Evolutionary conservation across 2,113 vertebrate genomes (phyloP).

Genomic region (Onychostoma macrolepis): DNA sequence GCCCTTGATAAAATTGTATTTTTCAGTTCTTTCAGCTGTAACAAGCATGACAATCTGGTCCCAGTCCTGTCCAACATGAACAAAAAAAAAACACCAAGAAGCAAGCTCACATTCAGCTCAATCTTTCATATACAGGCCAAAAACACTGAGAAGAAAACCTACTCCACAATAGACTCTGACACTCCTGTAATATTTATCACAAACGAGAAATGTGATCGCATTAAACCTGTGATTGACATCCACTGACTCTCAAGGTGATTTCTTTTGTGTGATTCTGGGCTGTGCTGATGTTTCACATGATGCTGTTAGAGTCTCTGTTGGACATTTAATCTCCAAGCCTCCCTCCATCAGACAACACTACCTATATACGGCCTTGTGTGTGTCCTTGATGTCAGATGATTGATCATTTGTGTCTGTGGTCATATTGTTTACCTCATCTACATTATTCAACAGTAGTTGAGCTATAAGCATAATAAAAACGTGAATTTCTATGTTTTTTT

Average conservation of each 20-base stretch:
- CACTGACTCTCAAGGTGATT: background rate
- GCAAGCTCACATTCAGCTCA: background rate
- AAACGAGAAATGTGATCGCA: background rate
- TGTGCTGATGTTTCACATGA: slow-evolving; percentile 25
- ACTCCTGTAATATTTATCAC: slow-evolving; percentile 21
- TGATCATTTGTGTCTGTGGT: background rate
- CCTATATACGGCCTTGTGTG: slow-evolving; percentile 14
- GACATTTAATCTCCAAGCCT: background rate
- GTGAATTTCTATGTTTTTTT: background rate
- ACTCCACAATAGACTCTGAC: slow-evolving; percentile 10
- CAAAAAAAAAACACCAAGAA: slow-evolving; percentile 5
- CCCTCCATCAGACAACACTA: background rate
- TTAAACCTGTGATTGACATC: slow-evolving; percentile 2
- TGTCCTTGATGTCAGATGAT: slow-evolving; percentile 13
- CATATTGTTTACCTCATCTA: slow-evolving; percentile 5
- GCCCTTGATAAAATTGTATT: slow-evolving; percentile 28
- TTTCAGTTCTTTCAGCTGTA: slow-evolving; percentile 19
- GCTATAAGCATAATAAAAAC: background rate
- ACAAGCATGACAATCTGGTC: background rate
- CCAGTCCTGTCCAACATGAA: slow-evolving; percentile 41
- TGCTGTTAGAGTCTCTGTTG: background rate
- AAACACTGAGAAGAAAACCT: background rate
- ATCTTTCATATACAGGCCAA: background rate
- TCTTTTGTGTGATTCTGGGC: background rate
- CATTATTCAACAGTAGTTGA: background rate